Evolutionary conservation across 2,888 invertebrate genomes (phyloP).

Genomic region (Panzeria rudis): DNA sequence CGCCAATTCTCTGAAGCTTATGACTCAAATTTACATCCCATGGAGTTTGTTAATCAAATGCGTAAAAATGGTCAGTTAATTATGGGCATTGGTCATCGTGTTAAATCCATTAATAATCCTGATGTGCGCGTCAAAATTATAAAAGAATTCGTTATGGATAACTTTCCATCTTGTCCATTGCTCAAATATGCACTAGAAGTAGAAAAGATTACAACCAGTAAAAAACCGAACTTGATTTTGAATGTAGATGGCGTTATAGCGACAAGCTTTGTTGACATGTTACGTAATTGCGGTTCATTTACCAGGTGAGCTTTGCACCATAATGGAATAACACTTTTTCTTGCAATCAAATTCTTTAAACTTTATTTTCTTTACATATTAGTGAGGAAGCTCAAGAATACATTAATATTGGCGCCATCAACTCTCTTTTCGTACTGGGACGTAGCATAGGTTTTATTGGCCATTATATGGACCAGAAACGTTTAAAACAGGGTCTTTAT

Average conservation of each 20-base stretch:
- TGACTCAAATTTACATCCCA: slow-evolving; percentile 96
- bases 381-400: slow-evolving; percentile 99
- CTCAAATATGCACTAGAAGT: slow-evolving; percentile 98
- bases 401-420: slow-evolving; percentile 98
- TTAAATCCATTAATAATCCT: slow-evolving; percentile 98
- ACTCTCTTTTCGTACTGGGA: slow-evolving; percentile 98
- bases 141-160: slow-evolving; percentile 96
- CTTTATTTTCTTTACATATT: slow-evolving; percentile 65
- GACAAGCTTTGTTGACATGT: slow-evolving; percentile 97
- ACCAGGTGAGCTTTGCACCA: slow-evolving; percentile 87
- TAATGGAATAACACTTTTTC: background rate
- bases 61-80: slow-evolving; percentile 98
- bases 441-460: slow-evolving; percentile 99
- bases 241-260: slow-evolving; percentile 99
- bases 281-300: slow-evolving; percentile 96
- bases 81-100: slow-evolving; percentile 99
- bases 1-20: slow-evolving; percentile 98
- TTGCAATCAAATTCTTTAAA: background rate
- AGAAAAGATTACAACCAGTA: slow-evolving; percentile 99
- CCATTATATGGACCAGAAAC: slow-evolving; percentile 99
- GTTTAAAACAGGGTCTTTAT: slow-evolving; percentile 99
- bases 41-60: slow-evolving; percentile 99
- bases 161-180: slow-evolving; percentile 97
- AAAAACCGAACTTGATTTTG: slow-evolving; percentile 99
- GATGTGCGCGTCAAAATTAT: slow-evolving; percentile 99